Conservation (phyloP, 2,113 vertebrate species). For the Anoura caudifer region DNA sequence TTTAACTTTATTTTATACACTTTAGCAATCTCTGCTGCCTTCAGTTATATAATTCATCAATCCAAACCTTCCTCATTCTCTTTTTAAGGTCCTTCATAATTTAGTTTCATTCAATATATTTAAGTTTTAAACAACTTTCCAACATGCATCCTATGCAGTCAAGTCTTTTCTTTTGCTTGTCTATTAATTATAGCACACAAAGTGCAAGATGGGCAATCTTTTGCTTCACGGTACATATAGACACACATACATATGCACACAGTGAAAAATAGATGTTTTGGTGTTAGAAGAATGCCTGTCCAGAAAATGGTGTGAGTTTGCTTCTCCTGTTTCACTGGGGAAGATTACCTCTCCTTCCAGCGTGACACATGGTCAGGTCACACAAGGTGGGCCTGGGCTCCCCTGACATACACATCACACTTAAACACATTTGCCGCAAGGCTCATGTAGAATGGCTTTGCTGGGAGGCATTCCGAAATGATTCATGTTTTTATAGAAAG, state of each 20-base stretch:
- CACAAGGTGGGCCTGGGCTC: neutral
- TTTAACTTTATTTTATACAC: neutral
- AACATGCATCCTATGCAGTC: neutral
- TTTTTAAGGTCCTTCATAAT: neutral
- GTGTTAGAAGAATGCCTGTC: neutral
- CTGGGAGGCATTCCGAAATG: neutral
- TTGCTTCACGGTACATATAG: neutral
- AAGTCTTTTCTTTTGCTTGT: neutral
- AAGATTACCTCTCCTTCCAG: neutral
- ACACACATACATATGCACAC: neutral
- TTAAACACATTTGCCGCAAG: neutral
- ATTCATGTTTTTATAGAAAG: neutral
- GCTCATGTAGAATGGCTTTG: neutral
- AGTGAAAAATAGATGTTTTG: neutral
- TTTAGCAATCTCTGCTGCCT: neutral
- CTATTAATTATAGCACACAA: neutral
- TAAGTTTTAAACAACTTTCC: neutral
- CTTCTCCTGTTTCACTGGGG: neutral
- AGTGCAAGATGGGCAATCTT: neutral
- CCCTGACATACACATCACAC: fast-evolving
- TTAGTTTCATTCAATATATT: neutral
- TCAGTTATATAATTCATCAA: neutral
- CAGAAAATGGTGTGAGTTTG: neutral
- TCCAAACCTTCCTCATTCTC: neutral
- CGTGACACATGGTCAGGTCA: neutral